Base-by-base conservation (phyloP, 2,888 invertebrate species). In the Polietes domitor region DNA sequence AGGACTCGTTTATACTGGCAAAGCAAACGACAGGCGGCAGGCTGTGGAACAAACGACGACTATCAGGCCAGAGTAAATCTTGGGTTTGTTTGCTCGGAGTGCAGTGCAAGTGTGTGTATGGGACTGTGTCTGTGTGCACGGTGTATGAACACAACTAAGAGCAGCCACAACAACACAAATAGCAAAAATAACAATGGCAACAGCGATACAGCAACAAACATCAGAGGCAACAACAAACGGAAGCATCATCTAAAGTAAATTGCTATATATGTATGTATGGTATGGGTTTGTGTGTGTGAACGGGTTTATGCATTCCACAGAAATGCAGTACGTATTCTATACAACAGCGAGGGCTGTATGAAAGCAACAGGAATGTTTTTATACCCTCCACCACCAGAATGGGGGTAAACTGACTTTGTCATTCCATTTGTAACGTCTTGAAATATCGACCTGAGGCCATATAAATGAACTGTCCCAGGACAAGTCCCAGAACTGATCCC, bases 21-120 rank as follows among this genome's bases (percentile, higher is more conserved):
- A 68, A 2, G 26, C 37, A 43, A 21, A 50, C 32, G 5, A 32
- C 32, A 32, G 32, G 5, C 9, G 5, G 47, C 37, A 37, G 12
- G 43, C 37, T 58, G 21, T 58, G 55, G 10, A 26, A 32, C 19
- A 77, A 21, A 70, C 7, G 77, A 70, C 2, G 53, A 74, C 12
- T 65, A 47, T 76, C 81, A 78, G 65, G 72, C 71, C 83, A 72
- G 79, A 80, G 83, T 80, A 80, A 83, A 83, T 78, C 76, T 86
- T 82, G 82, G n/a, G 82, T 85, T 84, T 86, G 83, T 85, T 85
- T 86, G 83, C 83, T 58, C 2, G 7, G n/a, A n/a, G n/a, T n/a
- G n/a, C n/a, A n/a, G n/a, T 5, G 85, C 82, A 82, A 15, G 6
- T 71, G 37, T 63, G 63, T 73, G 37, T 41, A 7, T 37, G 65